These are phyloP conservation scores for Syngnathus acus DNA, from an alignment of 2,797 vertebrate species.

Conservation along the genomic window DNA sequence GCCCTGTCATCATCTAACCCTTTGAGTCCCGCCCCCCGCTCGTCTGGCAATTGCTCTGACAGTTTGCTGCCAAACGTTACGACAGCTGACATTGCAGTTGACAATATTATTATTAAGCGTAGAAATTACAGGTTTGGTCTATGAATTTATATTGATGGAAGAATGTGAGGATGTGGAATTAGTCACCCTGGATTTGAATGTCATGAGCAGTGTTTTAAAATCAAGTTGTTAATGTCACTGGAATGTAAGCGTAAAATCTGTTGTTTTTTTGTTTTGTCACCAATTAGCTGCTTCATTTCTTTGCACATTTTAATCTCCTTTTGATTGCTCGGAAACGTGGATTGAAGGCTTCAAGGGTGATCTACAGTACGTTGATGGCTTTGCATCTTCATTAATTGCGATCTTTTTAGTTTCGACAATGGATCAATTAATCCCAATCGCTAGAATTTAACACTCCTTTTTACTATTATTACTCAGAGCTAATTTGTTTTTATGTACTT, in stretches of 20 bases:
- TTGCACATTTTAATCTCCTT: not conserved
- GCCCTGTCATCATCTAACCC: constrained; percentile 15
- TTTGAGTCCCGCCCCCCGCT: constrained; percentile 8
- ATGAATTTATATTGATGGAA: not conserved
- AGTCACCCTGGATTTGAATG: not conserved
- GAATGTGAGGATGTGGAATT: not conserved
- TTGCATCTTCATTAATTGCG: not conserved
- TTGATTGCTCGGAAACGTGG: not conserved
- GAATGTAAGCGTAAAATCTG: not conserved
- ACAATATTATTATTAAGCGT: constrained; percentile 1
- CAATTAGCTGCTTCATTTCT: not conserved
- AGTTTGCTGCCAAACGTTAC: constrained; percentile 5
- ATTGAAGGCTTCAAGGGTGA: constrained; percentile 1
- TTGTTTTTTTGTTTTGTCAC: not conserved
- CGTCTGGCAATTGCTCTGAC: constrained; percentile 11
- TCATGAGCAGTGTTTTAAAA: not conserved
- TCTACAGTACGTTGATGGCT: not conserved
- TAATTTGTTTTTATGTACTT: constrained; percentile 7
- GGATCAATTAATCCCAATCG: not conserved
- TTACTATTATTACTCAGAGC: constrained; percentile 1
- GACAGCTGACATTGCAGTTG: constrained; percentile 9
- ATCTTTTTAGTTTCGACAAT: not conserved
- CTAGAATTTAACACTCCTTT: not conserved
- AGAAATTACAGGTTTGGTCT: not conserved
- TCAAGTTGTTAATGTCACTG: not conserved